Conservation (phyloP, 2,113 vertebrate genomes). For the Heptranchias perlo region DNA sequence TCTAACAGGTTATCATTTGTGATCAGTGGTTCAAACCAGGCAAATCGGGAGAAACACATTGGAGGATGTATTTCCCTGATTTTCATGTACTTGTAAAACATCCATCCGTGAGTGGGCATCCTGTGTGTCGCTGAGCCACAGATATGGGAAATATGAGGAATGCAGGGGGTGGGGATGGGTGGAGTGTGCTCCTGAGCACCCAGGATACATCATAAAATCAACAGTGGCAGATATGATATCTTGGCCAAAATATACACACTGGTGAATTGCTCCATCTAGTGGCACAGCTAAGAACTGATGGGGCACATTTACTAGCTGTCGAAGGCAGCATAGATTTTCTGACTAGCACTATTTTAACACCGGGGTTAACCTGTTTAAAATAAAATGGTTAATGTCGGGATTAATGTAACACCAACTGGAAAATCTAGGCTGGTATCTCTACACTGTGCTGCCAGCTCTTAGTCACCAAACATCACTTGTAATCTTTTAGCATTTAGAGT, state of each 20-base stretch:
- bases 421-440: neutral
- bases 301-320: neutral
- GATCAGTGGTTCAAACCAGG: neutral
- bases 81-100: neutral
- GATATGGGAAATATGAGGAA: neutral
- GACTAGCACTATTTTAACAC: neutral
- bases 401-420: neutral
- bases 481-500: neutral
- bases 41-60: neutral
- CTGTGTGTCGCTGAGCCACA: neutral
- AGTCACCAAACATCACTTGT: neutral
- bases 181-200: neutral
- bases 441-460: neutral
- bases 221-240: neutral
- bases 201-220: neutral
- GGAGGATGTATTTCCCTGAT: neutral
- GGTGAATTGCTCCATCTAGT: neutral
- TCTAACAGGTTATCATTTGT: neutral
- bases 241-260: neutral
- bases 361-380: neutral
- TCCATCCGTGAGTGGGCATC: neutral
- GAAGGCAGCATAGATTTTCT: neutral
- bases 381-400: neutral
- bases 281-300: neutral
- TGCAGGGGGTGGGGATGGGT: neutral